Conservation (phyloP, 2,888 invertebrate genomes). For the Trachelus tabidus region DNA sequence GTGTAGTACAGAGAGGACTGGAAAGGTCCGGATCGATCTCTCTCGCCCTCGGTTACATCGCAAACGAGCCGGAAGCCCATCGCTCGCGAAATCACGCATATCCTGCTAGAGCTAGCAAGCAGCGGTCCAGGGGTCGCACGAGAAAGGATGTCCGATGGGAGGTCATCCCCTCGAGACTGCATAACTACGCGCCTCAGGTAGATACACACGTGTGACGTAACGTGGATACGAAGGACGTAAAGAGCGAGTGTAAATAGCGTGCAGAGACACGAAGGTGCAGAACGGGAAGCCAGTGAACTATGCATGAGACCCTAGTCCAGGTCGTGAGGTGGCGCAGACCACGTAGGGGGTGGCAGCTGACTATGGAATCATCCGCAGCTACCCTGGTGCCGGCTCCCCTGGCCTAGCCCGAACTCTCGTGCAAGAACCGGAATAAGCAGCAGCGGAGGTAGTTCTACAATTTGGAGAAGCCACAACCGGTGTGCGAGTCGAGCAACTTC, state of each 20-base stretch:
- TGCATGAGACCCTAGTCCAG: slow-evolving; percentile 31
- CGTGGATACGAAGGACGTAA: neutral
- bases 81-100: neutral
- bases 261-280: neutral
- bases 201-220: neutral
- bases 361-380: neutral
- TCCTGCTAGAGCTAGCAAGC: neutral
- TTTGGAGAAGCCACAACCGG: neutral
- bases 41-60: neutral
- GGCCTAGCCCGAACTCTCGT: neutral
- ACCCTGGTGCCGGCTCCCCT: neutral
- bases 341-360: neutral
- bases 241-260: neutral
- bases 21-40: neutral
- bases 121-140: neutral
- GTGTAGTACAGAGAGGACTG: neutral
- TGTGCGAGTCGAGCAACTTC: slow-evolving; percentile 47
- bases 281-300: slow-evolving; percentile 23
- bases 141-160: neutral
- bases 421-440: neutral
- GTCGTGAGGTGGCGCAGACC: slow-evolving; percentile 10
- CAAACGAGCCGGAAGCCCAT: neutral
- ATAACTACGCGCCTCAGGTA: neutral
- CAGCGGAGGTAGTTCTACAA: neutral
- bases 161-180: neutral